A percentile compares a stretch with the other conserved stretches of the same genome.
phyloP scores from a whole-genome alignment of 2,888 invertebrate species.

The Synergus laeviventris region DNA sequence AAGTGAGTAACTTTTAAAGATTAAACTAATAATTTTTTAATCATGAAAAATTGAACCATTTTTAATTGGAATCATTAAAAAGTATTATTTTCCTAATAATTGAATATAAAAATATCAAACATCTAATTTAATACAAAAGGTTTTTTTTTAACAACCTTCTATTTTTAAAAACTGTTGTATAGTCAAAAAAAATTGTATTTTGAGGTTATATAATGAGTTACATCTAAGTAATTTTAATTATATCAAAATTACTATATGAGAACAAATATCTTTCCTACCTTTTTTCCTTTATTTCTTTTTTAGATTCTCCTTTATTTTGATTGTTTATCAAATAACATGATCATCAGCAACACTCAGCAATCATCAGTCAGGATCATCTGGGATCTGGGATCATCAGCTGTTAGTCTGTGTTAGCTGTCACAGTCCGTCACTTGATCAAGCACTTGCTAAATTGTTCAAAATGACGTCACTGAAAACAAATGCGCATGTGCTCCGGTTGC shows the following conservation, averaged over 20 bases:
- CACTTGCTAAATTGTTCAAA: too few relatives aligned
- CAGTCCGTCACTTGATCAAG: too few relatives aligned
- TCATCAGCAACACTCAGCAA: too few relatives aligned
- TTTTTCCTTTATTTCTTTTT: neutral
- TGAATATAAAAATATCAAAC: neutral
- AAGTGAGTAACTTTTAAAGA: neutral
- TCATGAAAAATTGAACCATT: too few relatives aligned
- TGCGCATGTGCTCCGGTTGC: too few relatives aligned
- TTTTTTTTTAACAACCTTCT: too few relatives aligned
- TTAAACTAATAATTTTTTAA: too few relatives aligned
- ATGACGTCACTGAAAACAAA: too few relatives aligned
- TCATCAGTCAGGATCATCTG: too few relatives aligned
- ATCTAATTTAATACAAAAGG: too few relatives aligned
- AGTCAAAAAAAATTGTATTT: neutral
- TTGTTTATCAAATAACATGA: neutral
- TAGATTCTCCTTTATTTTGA: neutral
- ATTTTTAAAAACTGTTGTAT: neutral
- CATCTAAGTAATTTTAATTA: neutral
- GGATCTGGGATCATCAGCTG: too few relatives aligned
- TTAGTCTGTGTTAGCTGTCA: too few relatives aligned
- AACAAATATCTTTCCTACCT: neutral
- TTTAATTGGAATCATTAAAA: neutral
- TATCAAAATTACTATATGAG: neutral
- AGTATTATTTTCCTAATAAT: neutral
- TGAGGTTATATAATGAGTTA: slow-evolving; percentile 11